Base-by-base conservation (phyloP, 2,888 invertebrate species). In the Teleiodes luculella region DNA sequence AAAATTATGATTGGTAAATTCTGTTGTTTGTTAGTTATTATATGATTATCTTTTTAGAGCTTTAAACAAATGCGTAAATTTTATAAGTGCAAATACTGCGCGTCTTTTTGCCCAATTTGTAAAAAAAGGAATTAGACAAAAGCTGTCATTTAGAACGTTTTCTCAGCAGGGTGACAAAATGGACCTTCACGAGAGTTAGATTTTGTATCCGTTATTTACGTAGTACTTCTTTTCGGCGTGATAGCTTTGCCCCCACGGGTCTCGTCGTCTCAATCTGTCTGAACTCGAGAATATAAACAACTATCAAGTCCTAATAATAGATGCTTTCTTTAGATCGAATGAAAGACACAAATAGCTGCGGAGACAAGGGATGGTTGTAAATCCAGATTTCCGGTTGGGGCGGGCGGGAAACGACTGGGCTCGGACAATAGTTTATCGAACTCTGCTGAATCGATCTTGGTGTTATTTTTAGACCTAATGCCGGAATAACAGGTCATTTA, bases 401-500 rank as follows among this genome's bases (percentile, higher is more conserved):
- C 49, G 56, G 43, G 36, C 49, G 31, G 43, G 31, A 24, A 36
- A 10, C 45, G 45, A 24, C 4, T 14, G n/a, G 36, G 37, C 39
- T 24, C 24, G 24, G 24, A 24, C 24, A 6, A 24, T 24, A 56
- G 53, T 45, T 37, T 30, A 47, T 51, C n/a, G 43, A 45, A 36
- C 49, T 49, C 24, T 60, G 62, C 65, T 64, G 68, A 78, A 86
- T 86, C 77, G 85, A 87, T 83, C 73, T 76, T 57, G 63, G 67
- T 78, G 80, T 80, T 84, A 85, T 85, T 86, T 83, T 66, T 63
- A 74, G 74, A n/a, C 75, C 66, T 56, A 57, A 68, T 66, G 67
- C 69, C 66, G 58, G 75, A 70, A 73, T 72, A 74, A 74, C 75
- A 76, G 68, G 68, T 72, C 64, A 78, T 83, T 78, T 75, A 83